A percentile compares a stretch with the other conserved stretches of the same genome.
phyloP scores from a whole-genome alignment of 2,113 vertebrate genomes.

The Apus apus region DNA sequence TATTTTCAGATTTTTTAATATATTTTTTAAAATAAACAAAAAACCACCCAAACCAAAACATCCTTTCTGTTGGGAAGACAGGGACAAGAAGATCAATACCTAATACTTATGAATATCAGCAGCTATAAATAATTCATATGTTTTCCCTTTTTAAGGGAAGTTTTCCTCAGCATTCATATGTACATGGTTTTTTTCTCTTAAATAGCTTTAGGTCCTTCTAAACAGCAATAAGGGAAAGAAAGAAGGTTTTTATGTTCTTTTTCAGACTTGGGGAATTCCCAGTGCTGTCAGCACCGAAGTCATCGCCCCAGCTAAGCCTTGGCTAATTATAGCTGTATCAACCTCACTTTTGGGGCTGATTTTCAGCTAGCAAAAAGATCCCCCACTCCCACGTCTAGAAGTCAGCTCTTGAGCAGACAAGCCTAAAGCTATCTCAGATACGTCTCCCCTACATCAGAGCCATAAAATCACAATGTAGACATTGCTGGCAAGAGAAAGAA shows the following conservation, averaged over 20 bases:
- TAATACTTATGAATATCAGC: not conserved
- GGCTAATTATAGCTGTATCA: not conserved
- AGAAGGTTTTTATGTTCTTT: not conserved
- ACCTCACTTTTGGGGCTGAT: not conserved
- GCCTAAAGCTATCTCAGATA: not conserved
- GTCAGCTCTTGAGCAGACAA: not conserved
- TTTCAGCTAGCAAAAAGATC: not conserved
- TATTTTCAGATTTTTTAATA: not conserved
- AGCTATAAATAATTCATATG: not conserved
- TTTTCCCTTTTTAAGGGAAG: not conserved
- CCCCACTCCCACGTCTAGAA: not conserved
- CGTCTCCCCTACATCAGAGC: not conserved
- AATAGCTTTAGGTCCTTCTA: not conserved
- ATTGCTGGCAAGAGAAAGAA: not conserved
- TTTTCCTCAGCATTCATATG: not conserved
- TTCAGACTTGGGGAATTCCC: not conserved
- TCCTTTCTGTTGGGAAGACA: not conserved
- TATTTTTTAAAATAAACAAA: not conserved
- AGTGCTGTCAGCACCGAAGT: not conserved
- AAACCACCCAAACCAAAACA: fast-evolving
- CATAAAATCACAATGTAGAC: not conserved
- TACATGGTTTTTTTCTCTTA: not conserved
- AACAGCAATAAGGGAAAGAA: not conserved
- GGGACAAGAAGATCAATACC: not conserved
- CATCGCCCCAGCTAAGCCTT: not conserved